Evolutionary conservation across 2,113 vertebrate genomes (phyloP).

Genomic region (Pteronura brasiliensis): DNA sequence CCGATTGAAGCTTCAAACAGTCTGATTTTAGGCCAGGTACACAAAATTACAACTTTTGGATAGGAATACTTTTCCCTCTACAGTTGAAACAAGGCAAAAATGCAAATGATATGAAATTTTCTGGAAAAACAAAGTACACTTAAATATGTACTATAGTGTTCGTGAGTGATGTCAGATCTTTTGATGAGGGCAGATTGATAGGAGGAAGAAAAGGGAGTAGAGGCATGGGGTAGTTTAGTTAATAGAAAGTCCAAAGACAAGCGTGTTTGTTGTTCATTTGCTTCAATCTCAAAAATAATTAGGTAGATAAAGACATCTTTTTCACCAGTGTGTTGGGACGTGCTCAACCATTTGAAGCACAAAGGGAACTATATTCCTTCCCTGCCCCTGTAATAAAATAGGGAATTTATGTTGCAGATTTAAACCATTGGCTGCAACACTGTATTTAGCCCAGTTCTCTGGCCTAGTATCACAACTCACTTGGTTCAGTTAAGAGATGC

Average conservation of each 20-base stretch:
- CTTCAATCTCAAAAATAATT: not conserved
- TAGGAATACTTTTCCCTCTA: not conserved
- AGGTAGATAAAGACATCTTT: not conserved
- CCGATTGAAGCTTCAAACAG: not conserved
- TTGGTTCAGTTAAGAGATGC: not conserved
- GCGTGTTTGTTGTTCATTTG: not conserved
- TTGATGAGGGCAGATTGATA: not conserved
- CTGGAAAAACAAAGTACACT: not conserved
- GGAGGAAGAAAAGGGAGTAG: not conserved
- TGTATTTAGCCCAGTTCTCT: not conserved
- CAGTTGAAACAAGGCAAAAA: not conserved
- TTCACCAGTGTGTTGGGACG: not conserved
- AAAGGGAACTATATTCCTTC: not conserved
- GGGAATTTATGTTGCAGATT: not conserved
- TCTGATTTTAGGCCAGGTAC: not conserved
- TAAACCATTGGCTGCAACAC: not conserved
- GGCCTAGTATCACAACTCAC: not conserved
- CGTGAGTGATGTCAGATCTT: not conserved
- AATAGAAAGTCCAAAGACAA: not conserved
- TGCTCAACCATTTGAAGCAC: not conserved
- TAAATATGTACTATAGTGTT: not conserved
- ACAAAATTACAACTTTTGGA: not conserved
- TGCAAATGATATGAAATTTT: not conserved
- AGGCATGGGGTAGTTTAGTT: not conserved
- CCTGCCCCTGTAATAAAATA: not conserved